Conservation (phyloP, 2,797 vertebrate genomes). For the Sternarchorhynchus goeldii region DNA sequence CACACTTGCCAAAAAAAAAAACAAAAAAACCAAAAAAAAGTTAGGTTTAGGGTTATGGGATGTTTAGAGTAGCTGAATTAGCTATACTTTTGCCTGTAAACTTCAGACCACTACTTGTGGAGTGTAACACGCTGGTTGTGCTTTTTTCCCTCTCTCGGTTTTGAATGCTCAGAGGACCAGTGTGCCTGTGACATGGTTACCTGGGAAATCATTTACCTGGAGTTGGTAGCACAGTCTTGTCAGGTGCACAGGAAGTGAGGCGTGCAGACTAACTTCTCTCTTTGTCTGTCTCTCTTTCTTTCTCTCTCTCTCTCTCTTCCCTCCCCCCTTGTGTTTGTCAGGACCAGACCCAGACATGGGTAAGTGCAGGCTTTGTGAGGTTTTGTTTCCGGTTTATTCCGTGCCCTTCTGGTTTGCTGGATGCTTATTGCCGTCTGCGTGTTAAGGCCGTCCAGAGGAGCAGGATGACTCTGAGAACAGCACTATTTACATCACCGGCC, state of each 20-base stretch:
- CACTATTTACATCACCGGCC: slow-evolving; percentile 94
- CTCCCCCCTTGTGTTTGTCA: slow-evolving; percentile 58
- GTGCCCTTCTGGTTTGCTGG: neutral
- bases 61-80: slow-evolving; percentile 23
- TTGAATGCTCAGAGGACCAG: slow-evolving; percentile 50
- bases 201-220: slow-evolving; percentile 36
- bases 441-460: slow-evolving; percentile 79
- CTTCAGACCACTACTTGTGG: slow-evolving; percentile 24
- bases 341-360: slow-evolving; percentile 83
- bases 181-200: slow-evolving; percentile 50
- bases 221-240: slow-evolving; percentile 39
- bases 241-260: slow-evolving; percentile 23
- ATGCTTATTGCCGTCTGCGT: neutral
- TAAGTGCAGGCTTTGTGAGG: slow-evolving; percentile 58
- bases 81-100: slow-evolving; percentile 11
- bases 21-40: slow-evolving; percentile 7
- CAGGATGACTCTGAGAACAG: slow-evolving; percentile 95
- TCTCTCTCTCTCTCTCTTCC: slow-evolving; percentile 56
- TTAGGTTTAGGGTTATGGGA: slow-evolving; percentile 7
- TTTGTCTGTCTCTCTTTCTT: slow-evolving; percentile 58
- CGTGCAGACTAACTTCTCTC: slow-evolving; percentile 47
- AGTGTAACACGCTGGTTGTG: slow-evolving; percentile 24
- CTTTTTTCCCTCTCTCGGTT: slow-evolving; percentile 32
- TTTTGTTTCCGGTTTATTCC: neutral
- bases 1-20: slow-evolving; percentile 43